A percentile compares a stretch with the other conserved stretches of the same genome.
phyloP scores from a whole-genome alignment of 2,797 vertebrate species.

The Poecile montanus region DNA sequence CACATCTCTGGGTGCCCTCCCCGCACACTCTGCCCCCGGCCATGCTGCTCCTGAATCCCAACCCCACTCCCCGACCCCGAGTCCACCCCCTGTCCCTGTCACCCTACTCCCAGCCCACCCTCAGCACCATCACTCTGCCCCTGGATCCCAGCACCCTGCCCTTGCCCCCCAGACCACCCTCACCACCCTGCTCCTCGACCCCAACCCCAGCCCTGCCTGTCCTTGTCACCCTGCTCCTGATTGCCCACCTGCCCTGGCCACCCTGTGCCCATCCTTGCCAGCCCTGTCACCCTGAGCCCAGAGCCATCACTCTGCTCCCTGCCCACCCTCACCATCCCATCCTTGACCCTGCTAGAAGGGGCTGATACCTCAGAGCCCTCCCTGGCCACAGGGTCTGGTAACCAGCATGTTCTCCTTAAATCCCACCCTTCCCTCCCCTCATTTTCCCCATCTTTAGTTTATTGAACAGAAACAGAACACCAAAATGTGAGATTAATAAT shows the following conservation, averaged over 20 bases:
- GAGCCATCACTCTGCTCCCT: neutral
- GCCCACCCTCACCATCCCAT: neutral
- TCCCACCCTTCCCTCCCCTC: neutral
- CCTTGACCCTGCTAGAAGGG: neutral
- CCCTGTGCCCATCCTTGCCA: too few relatives aligned
- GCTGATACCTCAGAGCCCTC: neutral
- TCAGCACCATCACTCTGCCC: neutral
- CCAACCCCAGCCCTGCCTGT: neutral
- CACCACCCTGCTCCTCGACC: too few relatives aligned
- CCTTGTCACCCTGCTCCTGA: neutral
- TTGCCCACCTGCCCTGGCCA: neutral
- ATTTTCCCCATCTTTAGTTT: neutral
- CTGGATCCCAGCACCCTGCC: neutral
- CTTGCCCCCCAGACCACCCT: too few relatives aligned
- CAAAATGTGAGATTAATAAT: neutral
- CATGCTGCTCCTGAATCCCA: neutral
- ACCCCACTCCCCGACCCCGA: fast-evolving
- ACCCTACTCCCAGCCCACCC: neutral
- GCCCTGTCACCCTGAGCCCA: neutral
- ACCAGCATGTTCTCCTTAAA: fast-evolving
- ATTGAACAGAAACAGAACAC: neutral
- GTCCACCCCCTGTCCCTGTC: neutral
- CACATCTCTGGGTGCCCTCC: too few relatives aligned
- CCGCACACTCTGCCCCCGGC: fast-evolving
- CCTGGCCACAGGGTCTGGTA: neutral